Evolutionary conservation across 2,888 invertebrate species (phyloP).

Genomic region (Germaria angustata): DNA sequence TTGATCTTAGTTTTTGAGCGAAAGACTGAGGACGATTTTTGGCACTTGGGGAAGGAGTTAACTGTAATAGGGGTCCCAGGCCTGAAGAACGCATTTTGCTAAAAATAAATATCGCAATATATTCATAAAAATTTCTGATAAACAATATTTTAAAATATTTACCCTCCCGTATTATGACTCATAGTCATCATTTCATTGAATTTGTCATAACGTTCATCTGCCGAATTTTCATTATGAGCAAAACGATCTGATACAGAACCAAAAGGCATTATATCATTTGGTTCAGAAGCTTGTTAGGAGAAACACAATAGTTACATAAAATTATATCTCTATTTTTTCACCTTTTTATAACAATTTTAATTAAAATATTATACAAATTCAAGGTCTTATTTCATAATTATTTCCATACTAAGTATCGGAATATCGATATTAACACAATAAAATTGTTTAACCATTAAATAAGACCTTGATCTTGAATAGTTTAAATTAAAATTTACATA

Average conservation of each 20-base stretch:
- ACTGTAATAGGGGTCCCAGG: conserved; percentile 76
- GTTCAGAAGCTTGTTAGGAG: conserved; percentile 76
- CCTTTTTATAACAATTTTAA: no score
- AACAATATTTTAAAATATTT: not conserved
- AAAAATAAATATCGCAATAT: not conserved
- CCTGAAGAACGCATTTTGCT: conserved; percentile 74
- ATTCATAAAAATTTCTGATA: not conserved
- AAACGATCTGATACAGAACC: conserved; percentile 78
- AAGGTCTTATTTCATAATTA: no score
- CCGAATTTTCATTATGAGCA: conserved; percentile 75
- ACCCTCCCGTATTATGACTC: conserved; percentile 73
- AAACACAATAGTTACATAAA: not conserved
- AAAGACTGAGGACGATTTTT: conserved; percentile 89
- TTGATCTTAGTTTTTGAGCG: conserved; percentile 91
- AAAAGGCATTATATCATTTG: conserved; percentile 78
- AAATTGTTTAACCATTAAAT: no score
- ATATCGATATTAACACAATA: no score
- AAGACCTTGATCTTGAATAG: no score
- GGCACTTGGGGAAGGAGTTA: conserved; percentile 79
- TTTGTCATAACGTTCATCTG: conserved; percentile 80
- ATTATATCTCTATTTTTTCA: not conserved
- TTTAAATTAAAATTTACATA: no score
- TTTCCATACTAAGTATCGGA: no score
- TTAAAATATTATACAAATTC: no score
- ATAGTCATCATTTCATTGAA: conserved; percentile 77